These are phyloP conservation scores for Nomada fabriciana DNA, from an alignment of 2,888 invertebrate genomes.

Conservation along the genomic window DNA sequence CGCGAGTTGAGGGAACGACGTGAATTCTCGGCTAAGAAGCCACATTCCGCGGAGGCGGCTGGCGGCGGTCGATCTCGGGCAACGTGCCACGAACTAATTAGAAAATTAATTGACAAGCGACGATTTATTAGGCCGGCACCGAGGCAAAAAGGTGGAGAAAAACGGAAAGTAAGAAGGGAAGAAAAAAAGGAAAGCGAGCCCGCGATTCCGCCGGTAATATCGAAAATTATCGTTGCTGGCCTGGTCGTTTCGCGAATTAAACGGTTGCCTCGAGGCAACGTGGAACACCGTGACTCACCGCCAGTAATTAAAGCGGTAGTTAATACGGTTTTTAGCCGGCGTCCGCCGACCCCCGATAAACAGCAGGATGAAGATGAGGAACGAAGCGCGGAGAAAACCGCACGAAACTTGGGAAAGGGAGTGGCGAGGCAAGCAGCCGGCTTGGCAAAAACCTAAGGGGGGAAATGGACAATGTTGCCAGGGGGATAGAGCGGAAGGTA, in stretches of 20 bases:
- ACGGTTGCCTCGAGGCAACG: slow-evolving; percentile 32
- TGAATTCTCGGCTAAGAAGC: slow-evolving; percentile 36
- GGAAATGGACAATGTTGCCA: slow-evolving; percentile 10
- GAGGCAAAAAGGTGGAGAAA: background rate
- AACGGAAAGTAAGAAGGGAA: background rate
- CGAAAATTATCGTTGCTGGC: slow-evolving; percentile 60
- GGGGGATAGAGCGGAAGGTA: background rate
- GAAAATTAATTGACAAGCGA: slow-evolving; percentile 68
- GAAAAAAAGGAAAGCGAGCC: slow-evolving; percentile 3
- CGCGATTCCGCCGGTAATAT: slow-evolving; percentile 42
- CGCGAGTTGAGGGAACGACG: background rate
- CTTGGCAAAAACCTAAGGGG: slow-evolving; percentile 9
- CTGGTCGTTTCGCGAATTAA: slow-evolving; percentile 52
- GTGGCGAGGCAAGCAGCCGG: background rate
- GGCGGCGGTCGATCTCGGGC: slow-evolving; percentile 34
- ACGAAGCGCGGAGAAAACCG: background rate
- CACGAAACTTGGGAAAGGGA: background rate
- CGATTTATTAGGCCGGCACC: slow-evolving; percentile 58
- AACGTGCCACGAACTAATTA: slow-evolving; percentile 61
- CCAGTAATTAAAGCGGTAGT: slow-evolving; percentile 74
- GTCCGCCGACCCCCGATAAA: background rate
- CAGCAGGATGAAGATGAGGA: background rate
- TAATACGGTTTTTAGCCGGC: slow-evolving; percentile 72
- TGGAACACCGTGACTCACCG: slow-evolving; percentile 56
- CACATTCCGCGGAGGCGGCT: slow-evolving; percentile 23